phyloP scores from a whole-genome alignment of 2,888 invertebrate genomes.

The Dinocampus coccinellae region DNA sequence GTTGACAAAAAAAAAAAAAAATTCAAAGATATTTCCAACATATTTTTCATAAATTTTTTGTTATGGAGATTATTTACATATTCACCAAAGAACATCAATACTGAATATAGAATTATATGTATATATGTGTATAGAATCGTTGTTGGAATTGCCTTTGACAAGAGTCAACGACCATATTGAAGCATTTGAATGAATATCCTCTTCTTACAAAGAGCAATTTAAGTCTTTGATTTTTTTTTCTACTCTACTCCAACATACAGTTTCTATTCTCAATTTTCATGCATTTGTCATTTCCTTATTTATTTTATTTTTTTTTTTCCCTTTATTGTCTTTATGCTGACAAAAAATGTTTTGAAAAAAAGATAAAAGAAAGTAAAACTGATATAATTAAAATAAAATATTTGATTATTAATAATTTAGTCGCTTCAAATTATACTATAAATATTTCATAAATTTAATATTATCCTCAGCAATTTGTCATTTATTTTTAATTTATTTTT shows the following conservation, averaged over 20 bases:
- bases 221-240: neutral
- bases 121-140: neutral
- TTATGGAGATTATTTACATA: too few relatives aligned
- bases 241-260: too few relatives aligned
- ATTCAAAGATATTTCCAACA: too few relatives aligned
- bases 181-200: neutral
- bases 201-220: neutral
- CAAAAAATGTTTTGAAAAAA: too few relatives aligned
- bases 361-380: too few relatives aligned
- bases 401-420: too few relatives aligned
- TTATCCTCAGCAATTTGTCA: neutral
- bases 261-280: neutral
- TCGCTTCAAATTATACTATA: too few relatives aligned
- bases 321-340: too few relatives aligned
- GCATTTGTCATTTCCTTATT: neutral
- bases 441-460: too few relatives aligned
- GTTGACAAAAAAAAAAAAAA: too few relatives aligned
- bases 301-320: neutral
- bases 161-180: slow-evolving; percentile 1
- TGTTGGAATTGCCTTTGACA: neutral
- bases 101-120: neutral
- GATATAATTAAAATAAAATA: too few relatives aligned
- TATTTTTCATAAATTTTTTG: too few relatives aligned
- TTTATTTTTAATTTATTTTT: neutral
- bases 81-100: neutral